A percentile compares a stretch with the other conserved stretches of the same genome.
phyloP scores from a whole-genome alignment of 2,113 vertebrate genomes.

The Semnornis frantzii region DNA sequence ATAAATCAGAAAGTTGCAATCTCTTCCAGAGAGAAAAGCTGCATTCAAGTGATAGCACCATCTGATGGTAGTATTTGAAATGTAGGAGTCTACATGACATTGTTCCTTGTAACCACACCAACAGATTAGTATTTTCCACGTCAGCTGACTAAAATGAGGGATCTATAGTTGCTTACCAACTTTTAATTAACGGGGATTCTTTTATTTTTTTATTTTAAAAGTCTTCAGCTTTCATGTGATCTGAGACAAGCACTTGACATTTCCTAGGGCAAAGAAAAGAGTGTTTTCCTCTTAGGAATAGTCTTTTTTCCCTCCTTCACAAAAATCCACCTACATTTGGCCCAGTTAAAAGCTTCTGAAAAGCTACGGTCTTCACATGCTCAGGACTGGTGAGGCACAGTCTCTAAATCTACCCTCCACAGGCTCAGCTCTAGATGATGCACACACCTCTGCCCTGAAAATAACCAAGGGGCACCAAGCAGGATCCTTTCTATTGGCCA shows the following conservation, averaged over 20 bases:
- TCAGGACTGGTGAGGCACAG: background rate
- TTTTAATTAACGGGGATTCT: background rate
- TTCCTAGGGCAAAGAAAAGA: slow-evolving; percentile 30
- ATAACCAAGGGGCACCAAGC: background rate
- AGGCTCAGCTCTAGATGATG: background rate
- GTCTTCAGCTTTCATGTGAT: background rate
- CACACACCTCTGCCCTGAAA: background rate
- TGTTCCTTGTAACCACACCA: background rate
- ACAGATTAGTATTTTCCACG: background rate
- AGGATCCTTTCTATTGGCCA: background rate
- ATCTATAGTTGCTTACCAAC: background rate
- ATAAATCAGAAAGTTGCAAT: background rate
- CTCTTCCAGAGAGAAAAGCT: background rate
- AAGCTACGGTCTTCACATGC: background rate
- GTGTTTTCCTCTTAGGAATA: slow-evolving; percentile 14
- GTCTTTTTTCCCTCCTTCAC: slow-evolving; percentile 18
- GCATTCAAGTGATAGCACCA: background rate
- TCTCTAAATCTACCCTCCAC: background rate
- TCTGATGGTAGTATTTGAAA: background rate
- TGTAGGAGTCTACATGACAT: background rate
- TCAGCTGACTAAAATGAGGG: background rate
- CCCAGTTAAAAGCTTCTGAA: slow-evolving; percentile 42
- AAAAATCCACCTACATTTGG: slow-evolving; percentile 55
- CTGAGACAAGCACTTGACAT: background rate
- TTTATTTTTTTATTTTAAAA: background rate